A percentile compares a stretch with the other conserved stretches of the same genome.
phyloP scores from a whole-genome alignment of 2,888 invertebrate species.

The Dynastes maya region DNA sequence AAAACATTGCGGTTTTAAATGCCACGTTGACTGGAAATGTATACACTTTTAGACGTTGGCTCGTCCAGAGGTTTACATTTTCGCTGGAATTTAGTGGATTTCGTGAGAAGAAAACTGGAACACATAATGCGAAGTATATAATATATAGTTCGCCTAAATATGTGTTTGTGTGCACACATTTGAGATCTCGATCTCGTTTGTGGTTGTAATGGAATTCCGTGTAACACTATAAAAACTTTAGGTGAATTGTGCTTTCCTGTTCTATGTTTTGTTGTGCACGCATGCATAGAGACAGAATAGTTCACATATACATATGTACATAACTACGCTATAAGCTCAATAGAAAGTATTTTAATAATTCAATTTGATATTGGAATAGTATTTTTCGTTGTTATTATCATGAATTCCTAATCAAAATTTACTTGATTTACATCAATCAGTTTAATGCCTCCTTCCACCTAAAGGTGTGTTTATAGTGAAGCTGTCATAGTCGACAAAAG shows the following conservation, averaged over 20 bases:
- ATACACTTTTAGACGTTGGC: neutral
- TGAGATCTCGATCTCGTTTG: neutral
- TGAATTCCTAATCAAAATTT: no score
- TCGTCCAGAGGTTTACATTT: slow-evolving; percentile 15
- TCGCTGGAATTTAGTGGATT: slow-evolving; percentile 20
- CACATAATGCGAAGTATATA: neutral
- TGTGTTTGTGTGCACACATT: neutral
- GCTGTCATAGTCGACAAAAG: no score
- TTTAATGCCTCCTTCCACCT: no score
- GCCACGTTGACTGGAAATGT: slow-evolving; percentile 2
- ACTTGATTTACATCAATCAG: no score
- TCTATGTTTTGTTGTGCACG: neutral
- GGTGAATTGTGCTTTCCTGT: slow-evolving; percentile 18
- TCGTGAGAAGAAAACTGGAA: slow-evolving; percentile 28
- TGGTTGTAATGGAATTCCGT: neutral
- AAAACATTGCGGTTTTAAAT: slow-evolving; percentile 19
- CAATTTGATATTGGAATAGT: no score
- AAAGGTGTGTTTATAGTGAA: no score
- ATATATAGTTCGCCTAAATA: neutral
- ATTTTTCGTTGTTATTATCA: no score
- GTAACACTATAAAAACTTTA: neutral
- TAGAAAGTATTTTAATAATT: no score
- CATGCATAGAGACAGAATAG: neutral
- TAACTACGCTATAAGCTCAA: no score
- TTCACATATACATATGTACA: no score